A percentile compares a stretch with the other conserved stretches of the same genome.
phyloP scores from a whole-genome alignment of 2,888 invertebrate species.

The Schizaphis graminum region DNA sequence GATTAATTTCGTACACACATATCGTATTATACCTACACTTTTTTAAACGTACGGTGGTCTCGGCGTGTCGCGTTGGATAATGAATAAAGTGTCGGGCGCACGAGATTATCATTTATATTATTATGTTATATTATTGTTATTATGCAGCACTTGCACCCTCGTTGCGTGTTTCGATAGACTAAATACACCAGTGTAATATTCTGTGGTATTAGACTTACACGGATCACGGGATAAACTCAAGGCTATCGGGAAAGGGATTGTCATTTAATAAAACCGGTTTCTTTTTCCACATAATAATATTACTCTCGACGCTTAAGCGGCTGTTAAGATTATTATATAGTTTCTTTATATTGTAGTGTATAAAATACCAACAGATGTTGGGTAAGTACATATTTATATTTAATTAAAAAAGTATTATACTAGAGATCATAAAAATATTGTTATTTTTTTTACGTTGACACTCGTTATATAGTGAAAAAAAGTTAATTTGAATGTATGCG shows the following conservation, averaged over 20 bases:
- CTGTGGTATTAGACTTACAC: neutral
- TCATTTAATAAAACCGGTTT: constrained; percentile 31
- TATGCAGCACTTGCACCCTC: neutral
- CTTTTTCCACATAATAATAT: neutral
- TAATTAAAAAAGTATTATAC: constrained; percentile 1
- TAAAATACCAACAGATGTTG: neutral
- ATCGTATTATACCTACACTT: neutral
- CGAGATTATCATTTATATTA: neutral
- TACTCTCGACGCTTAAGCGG: neutral
- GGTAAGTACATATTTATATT: neutral
- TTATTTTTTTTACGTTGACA: neutral
- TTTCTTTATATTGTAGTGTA: too few relatives aligned
- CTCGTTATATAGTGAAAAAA: neutral
- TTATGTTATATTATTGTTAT: neutral
- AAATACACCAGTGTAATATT: neutral
- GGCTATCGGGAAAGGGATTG: neutral
- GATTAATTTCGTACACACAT: neutral
- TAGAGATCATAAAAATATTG: neutral
- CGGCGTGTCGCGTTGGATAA: neutral
- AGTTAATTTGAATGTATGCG: neutral
- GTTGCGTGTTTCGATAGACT: neutral
- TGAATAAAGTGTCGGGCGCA: neutral
- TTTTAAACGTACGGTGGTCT: neutral
- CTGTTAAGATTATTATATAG: neutral
- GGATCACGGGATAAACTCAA: neutral